Evolutionary conservation across 2,113 vertebrate species (phyloP), one percentile per base, ranked within the genome.

Genomic region (Mixornis gularis): DNA sequence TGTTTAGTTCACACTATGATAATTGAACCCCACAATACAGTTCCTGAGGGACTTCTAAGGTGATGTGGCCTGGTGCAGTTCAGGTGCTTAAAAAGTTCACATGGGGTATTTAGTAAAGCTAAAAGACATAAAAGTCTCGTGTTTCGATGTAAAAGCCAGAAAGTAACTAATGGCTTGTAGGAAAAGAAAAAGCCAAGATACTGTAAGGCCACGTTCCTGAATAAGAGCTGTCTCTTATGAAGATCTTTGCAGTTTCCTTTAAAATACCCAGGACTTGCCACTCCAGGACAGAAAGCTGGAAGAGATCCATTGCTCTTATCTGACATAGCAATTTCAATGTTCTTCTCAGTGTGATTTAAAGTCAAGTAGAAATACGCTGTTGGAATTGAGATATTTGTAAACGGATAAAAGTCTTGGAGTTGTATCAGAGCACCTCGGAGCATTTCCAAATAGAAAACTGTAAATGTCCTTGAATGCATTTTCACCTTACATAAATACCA

Each of bases 331-430:
- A 63, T 89, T 96, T 77, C 89, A 76, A 0, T 82, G 80, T 85
- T 95, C 38, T 73, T 85, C 79, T 86, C 34, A 18, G 14, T 79
- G 73, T 32, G 34, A 79, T 91, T 85, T 90, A 36, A 95, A 94
- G 60, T 79, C 88, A 79, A 94, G 84, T 65, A 52, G 73, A 84
- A 89, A 46, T 69, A 62, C 0, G 6, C 44, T 49, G 34, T 56
- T 86, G 65, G 79, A 92, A 74, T 71, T 55, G 65, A 79, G 77
- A 52, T 76, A 79, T 29, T 88, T 85, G 40, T 85, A 90, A 79
- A 72, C 0, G 8, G 87, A 72, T 68, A 27, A n/a, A 79, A 91
- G 41, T 53, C 60, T 76, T 58, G 7, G 44, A 72, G 26, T 48
- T 73, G 15, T 70, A 64, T 73, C 19, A n/a, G 65, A 83, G 26